Evolutionary conservation across 2,113 vertebrate genomes (phyloP), one percentile per base, ranked within the genome.

Genomic region (Symphodus melops): DNA sequence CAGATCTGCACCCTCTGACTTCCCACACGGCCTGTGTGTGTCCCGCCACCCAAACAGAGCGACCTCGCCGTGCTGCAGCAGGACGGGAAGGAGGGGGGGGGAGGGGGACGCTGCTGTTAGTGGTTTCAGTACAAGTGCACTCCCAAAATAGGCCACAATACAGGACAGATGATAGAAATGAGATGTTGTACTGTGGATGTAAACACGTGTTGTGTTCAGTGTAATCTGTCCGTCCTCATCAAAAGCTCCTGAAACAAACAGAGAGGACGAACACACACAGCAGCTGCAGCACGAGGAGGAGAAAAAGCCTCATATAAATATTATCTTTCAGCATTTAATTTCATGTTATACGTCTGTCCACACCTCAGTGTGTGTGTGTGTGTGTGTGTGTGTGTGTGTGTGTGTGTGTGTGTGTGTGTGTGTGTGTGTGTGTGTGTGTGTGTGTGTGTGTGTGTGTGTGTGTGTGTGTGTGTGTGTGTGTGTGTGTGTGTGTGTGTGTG

Each of bases 21-120:
- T 80, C 85, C 83, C 66, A 70, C 84, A 71, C 82, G 49, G 48
- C 72, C 48, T 48, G 33, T 59, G 55, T n/a, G 20, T 41, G 53
- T 59, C 1, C n/a, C 37, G 2, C 84, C 79, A 83, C 81, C 84
- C 68, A 85, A 61, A 81, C 77, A 70, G 75, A 55, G 46, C 72
- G 2, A 65, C 76, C 46, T 3, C 80, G 60, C 49, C 58, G 4
- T 48, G 52, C 63, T 72, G 48, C 41, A 61, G 67, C 69, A 36
- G 70, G 72, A 70, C 75, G 21, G 56, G 56, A 77, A 60, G 37
- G 20, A 36, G 70, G 72, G 68, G 72, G 21, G 56, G 56, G 74
- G 63, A 33, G 20, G 39, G 36, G 16, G 66, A 55, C 55, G 41
- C 77, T 71, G 69, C 68, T 80, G 58, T 78, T 86, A 68, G 86